Percentiles rank a stretch among this genome's conserved stretches.
phyloP scores from a whole-genome alignment of 2,797 vertebrate species.

The Falco biarmicus region DNA sequence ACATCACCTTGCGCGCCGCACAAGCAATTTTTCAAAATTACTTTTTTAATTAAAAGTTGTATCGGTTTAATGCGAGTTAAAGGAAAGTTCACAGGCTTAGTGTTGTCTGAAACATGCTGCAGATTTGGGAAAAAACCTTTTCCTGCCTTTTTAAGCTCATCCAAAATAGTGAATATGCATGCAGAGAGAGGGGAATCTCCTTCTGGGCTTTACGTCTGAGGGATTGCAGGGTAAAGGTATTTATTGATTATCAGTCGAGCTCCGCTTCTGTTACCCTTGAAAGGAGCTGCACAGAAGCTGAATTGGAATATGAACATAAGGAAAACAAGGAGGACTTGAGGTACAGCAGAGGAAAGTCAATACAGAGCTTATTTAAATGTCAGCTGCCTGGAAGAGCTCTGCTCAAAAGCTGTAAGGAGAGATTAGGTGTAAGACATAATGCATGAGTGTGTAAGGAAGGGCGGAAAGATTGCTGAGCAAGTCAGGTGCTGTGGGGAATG shows the following conservation, averaged over 20 bases:
- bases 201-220: not conserved
- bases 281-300: slow-evolving; percentile 32
- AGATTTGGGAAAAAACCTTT: not conserved
- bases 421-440: slow-evolving; percentile 36
- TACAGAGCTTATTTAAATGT: slow-evolving; percentile 69
- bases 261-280: not conserved
- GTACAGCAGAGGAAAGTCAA: slow-evolving; percentile 53
- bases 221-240: slow-evolving; percentile 26
- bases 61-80: slow-evolving; percentile 56
- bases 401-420: slow-evolving; percentile 25
- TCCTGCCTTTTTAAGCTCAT: not conserved
- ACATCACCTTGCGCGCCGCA: slow-evolving; percentile 31
- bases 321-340: slow-evolving; percentile 56
- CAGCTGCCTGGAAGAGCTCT: slow-evolving; percentile 64
- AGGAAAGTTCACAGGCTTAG: slow-evolving; percentile 36
- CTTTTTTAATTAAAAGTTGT: slow-evolving; percentile 76
- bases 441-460: not conserved
- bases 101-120: not conserved
- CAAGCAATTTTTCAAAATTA: slow-evolving; percentile 69
- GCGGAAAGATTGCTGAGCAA: slow-evolving; percentile 37
- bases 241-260: slow-evolving; percentile 65
- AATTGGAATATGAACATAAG: slow-evolving; percentile 38
- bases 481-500: slow-evolving; percentile 10
- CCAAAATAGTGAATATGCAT: not conserved
- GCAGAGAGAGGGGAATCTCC: not conserved